Conservation (phyloP, 2,113 vertebrate species). For the Chascanopsetta lugubris region DNA sequence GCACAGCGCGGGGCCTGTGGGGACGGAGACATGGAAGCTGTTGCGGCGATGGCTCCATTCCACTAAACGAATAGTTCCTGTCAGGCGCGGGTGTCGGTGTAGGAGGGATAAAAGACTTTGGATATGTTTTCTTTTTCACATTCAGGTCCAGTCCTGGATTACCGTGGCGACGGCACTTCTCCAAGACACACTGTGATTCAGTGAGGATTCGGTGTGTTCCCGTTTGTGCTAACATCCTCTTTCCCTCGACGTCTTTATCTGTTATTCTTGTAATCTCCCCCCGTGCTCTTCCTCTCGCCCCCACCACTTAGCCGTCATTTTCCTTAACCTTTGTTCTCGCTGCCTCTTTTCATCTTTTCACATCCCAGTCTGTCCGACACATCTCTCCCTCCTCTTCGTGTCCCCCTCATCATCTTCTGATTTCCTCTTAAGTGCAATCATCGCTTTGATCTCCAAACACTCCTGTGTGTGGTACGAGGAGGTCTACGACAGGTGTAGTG, state of each 20-base stretch:
- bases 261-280: too few species aligned
- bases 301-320: neutral
- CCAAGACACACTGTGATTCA: too few species aligned
- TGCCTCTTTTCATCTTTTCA: neutral
- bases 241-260: neutral
- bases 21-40: too few species aligned
- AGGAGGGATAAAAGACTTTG: too few species aligned
- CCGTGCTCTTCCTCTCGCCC: neutral
- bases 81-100: too few species aligned
- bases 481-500: neutral
- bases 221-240: neutral
- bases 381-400: neutral
- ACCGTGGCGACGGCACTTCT: too few species aligned
- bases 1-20: too few species aligned
- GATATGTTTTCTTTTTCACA: too few species aligned
- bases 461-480: neutral
- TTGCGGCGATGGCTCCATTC: too few species aligned
- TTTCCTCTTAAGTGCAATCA: slow-evolving; percentile 1
- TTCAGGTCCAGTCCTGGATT: too few species aligned
- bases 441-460: neutral
- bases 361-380: neutral
- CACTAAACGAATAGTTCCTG: too few species aligned
- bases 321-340: neutral
- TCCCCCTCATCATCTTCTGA: neutral
- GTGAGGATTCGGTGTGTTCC: neutral